Conservation (phyloP, 2,888 invertebrate species). For the Eristalis tenax region DNA sequence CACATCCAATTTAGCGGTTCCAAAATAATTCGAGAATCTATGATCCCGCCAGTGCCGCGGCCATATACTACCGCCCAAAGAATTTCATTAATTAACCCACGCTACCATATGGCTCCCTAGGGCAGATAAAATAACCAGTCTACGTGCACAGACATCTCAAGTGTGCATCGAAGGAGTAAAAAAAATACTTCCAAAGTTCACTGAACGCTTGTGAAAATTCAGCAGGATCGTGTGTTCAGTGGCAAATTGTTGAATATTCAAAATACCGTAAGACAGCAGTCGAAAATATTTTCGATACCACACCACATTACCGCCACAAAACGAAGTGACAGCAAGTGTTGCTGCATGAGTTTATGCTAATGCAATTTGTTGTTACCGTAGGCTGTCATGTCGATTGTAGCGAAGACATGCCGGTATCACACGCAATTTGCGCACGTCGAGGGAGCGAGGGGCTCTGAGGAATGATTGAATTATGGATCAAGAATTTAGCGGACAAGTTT, state of each 20-base stretch:
- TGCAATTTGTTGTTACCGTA: slow-evolving; percentile 8
- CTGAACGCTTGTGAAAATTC: slow-evolving; percentile 28
- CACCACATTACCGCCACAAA: slow-evolving; percentile 7
- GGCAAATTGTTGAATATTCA: slow-evolving; percentile 30
- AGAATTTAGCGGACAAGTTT: slow-evolving; percentile 41
- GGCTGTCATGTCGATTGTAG: slow-evolving; percentile 20
- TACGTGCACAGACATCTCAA: slow-evolving; percentile 25
- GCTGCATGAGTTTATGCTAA: slow-evolving; percentile 47
- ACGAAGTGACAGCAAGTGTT: slow-evolving; percentile 43
- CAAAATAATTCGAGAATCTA: slow-evolving; percentile 1
- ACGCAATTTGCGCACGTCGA: slow-evolving; percentile 44
- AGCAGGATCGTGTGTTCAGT: background rate
- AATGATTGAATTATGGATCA: slow-evolving; percentile 43
- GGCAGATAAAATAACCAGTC: background rate
- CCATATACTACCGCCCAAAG: background rate
- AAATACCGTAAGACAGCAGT: background rate
- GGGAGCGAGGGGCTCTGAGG: no score
- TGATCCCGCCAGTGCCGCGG: background rate
- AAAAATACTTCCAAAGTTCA: slow-evolving; percentile 6
- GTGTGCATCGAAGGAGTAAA: background rate
- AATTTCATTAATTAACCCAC: slow-evolving; percentile 25
- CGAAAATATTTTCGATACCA: background rate
- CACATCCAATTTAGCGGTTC: slow-evolving; percentile 33
- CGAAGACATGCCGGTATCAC: background rate
- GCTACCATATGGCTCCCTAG: background rate